phyloP scores from a whole-genome alignment of 2,113 vertebrate species.

The Sinocyclocheilus anshuiensis region DNA sequence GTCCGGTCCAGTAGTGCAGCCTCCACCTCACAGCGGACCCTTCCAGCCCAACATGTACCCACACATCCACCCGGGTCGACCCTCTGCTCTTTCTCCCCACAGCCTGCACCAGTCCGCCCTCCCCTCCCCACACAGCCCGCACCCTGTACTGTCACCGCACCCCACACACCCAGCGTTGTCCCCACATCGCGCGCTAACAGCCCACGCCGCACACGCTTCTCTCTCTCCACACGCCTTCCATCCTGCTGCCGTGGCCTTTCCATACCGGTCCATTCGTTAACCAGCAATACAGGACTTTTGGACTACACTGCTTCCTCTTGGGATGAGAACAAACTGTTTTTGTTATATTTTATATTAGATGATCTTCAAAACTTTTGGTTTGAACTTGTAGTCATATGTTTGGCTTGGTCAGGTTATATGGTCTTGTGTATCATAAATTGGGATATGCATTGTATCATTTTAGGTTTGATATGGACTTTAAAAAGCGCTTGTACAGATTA shows the following conservation, averaged over 20 bases:
- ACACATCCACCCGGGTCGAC: constrained; percentile 79
- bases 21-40: constrained; percentile 69
- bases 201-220: constrained; percentile 62
- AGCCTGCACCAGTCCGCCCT: constrained; percentile 68
- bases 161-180: constrained; percentile 60
- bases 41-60: constrained; percentile 85
- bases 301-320: not conserved
- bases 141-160: constrained; percentile 53
- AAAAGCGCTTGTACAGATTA: not conserved
- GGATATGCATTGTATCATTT: not conserved
- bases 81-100: constrained; percentile 59
- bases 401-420: not conserved
- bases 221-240: constrained; percentile 81
- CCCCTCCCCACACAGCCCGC: constrained; percentile 74
- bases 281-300: not conserved
- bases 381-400: constrained; percentile 6
- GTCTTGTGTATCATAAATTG: not conserved
- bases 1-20: constrained; percentile 87
- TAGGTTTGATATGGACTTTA: not conserved
- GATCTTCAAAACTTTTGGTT: not conserved
- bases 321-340: not conserved
- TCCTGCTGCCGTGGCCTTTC: constrained; percentile 84
- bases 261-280: constrained; percentile 87
- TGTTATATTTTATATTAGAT: constrained; percentile 10
- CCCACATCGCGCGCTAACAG: constrained; percentile 77